Evolutionary conservation across 2,888 invertebrate genomes (phyloP).

Genomic region (Frankliniella intonsa): DNA sequence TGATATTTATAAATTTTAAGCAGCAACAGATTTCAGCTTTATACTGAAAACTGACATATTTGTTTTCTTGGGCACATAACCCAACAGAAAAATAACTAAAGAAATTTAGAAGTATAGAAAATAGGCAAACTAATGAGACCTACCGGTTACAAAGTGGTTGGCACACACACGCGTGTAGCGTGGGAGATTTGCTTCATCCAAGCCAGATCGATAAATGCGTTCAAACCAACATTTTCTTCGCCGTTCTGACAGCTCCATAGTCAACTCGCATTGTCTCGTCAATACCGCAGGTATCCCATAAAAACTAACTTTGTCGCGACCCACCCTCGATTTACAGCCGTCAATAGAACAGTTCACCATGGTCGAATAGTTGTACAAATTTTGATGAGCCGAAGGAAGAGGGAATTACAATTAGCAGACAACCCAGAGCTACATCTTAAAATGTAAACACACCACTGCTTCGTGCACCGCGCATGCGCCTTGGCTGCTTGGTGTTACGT

Average conservation of each 20-base stretch:
- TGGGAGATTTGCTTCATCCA: background rate
- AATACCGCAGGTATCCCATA: background rate
- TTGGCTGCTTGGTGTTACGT: no score
- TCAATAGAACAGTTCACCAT: conserved; percentile 2
- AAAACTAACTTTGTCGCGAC: background rate
- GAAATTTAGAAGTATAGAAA: no score
- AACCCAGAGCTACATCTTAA: background rate
- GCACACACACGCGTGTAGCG: background rate
- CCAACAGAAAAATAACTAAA: no score
- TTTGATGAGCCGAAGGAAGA: background rate
- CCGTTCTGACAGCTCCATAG: conserved; percentile 10
- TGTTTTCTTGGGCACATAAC: background rate
- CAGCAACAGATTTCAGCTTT: background rate
- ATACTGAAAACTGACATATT: background rate
- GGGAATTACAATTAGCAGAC: background rate
- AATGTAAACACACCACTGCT: background rate
- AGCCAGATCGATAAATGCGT: background rate
- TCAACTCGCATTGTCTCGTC: background rate
- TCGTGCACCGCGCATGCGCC: no score
- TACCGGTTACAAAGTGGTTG: background rate
- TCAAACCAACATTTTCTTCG: background rate
- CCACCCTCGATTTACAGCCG: background rate
- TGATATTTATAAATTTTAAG: background rate
- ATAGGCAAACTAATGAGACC: background rate
- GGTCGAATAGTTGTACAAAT: background rate